phyloP scores from a whole-genome alignment of 2,888 invertebrate genomes.

The Diarsia dahlii region DNA sequence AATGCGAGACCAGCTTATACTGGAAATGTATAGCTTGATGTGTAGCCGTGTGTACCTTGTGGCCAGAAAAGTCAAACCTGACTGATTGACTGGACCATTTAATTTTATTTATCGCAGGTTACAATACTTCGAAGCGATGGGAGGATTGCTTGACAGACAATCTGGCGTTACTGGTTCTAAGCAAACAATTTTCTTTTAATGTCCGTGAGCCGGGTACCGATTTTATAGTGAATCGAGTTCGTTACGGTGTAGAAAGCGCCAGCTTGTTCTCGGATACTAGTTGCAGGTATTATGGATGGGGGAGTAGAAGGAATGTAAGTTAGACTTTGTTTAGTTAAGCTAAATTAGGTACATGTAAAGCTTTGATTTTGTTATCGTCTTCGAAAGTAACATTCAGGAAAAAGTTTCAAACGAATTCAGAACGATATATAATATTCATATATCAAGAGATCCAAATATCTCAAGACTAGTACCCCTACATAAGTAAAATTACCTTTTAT shows the following conservation, averaged over 20 bases:
- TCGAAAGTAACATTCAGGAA: background rate
- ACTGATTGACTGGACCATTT: background rate
- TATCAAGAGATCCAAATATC: too few species aligned
- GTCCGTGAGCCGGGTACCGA: slow-evolving; percentile 74
- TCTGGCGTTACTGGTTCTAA: slow-evolving; percentile 80
- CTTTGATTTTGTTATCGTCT: background rate
- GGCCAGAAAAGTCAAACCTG: background rate
- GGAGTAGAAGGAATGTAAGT: slow-evolving; percentile 85
- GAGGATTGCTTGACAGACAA: slow-evolving; percentile 77
- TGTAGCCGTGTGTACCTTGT: too few species aligned
- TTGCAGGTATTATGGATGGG: slow-evolving; percentile 83
- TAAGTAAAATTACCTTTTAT: too few species aligned
- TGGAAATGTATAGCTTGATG: too few species aligned
- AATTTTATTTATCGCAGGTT: slow-evolving; percentile 67
- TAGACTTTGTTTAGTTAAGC: background rate
- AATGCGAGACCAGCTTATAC: too few species aligned
- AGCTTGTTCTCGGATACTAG: slow-evolving; percentile 55
- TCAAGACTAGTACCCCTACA: background rate
- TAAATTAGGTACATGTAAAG: background rate
- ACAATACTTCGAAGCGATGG: slow-evolving; percentile 78
- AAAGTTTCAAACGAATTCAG: background rate
- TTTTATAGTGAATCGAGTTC: slow-evolving; percentile 78
- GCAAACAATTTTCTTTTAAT: slow-evolving; percentile 78
- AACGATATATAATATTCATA: too few species aligned
- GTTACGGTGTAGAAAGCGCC: slow-evolving; percentile 75